Base-by-base conservation (phyloP, 2,888 invertebrate species). In the Prosopocoilus inquinatus region DNA sequence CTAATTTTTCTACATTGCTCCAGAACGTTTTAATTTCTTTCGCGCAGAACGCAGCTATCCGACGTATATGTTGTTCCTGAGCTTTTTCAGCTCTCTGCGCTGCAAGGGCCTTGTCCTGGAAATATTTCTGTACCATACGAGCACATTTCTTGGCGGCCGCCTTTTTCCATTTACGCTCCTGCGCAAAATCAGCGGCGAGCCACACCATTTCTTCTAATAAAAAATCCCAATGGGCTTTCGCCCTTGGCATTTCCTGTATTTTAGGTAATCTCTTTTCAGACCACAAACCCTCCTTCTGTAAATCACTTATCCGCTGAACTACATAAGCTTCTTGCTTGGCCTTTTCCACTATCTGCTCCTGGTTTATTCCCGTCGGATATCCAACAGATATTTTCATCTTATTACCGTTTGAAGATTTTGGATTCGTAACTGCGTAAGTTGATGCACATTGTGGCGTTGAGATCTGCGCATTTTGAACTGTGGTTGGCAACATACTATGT, bases 211-310 rank as follows among this genome's bases (percentile, higher is more conserved):
- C 99, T 78, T 99, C 98, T 39, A 99, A 80, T 61, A 99, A 80
- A 78, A 96, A 98, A 78, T 99, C 99, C 97, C 98, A 98, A 78
- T 99, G 98, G 28, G 94, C 90, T 80, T 97, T 98, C 50, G 87
- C 82, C 61, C 97, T 83, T 58, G 89, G 85, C 65, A 95, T 94
- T 79, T 95, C 95, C 73, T 92, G 88, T 62, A 94, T 87, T 79
- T 95, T 95, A 50, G 96, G 96, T 74, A 96, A 81, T 54, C 96
- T 84, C 68, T 89, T 87, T 76, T 94, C 92, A 50, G 95, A 65
- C 98, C 97, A 98, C 71, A 97, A 81, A 5, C 97, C 98, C 73
- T 95, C 92, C 71, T 93, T 89, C 73, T 96, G 90, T 67, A 98
- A 80, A 79, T 96, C 96, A 20, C 88, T 84, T 72, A 97, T 91